Evolutionary conservation across 2,113 vertebrate species (phyloP), one percentile per base, ranked within the genome.

Genomic region (Odocoileus virginianus): DNA sequence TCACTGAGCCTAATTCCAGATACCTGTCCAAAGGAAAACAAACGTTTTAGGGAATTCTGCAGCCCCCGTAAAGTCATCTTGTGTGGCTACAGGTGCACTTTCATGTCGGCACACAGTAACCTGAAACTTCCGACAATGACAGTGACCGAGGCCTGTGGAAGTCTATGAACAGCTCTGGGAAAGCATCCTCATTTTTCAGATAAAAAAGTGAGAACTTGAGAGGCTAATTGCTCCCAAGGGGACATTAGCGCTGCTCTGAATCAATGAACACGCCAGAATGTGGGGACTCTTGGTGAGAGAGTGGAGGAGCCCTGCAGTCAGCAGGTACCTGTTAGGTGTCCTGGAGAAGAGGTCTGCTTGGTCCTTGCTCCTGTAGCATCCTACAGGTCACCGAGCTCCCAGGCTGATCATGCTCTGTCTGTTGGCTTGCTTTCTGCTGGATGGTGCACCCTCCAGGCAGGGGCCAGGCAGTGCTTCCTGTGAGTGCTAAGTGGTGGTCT

Each of bases 31-130:
- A 94, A 96, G 92, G n/a, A 54, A 93, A 54, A 25, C 19, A 64
- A 64, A 40, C 23, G 47, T 81, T 90, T 40, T 50, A n/a, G 45
- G 79, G 89, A 64, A 54, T 54, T 55, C 25, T 45, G 33, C 27
- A 21, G 25, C 2, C n/a, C 36, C 23, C 11, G 0, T n/a, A 27
- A 5, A 54, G 52, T 8, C 27, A 25, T 23, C 82, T 21, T 1
- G 43, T 14, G 5, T 2, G 23, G 23, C 9, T 5, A 7, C 1
- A 1, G 5, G 1, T 0, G 1, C 9, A 5, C 2, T 47, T 33
- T 27, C 4, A 21, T 2, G 10, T 28, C 4, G 2, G 2, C 0
- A 0, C 10, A 4, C 4, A 4, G 17, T 2, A 76, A 36, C 60
- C 16, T 0, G 1, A 8, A 30, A 23, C 43, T 36, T 23, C 50